Evolutionary conservation across 2,797 vertebrate genomes (phyloP).

Genomic region (Petrocephalus sullivani): DNA sequence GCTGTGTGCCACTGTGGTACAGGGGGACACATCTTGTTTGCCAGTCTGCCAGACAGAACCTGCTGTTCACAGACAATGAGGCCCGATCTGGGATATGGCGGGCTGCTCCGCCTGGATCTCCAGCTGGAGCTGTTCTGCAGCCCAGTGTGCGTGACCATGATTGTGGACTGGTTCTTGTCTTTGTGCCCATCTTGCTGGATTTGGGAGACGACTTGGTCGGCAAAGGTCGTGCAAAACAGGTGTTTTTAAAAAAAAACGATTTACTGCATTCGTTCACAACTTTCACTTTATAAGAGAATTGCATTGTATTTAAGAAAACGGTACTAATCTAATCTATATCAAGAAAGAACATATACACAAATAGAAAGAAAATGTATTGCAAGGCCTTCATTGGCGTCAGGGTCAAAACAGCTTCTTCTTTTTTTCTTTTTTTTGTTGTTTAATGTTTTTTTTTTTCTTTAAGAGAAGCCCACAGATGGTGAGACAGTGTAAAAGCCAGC

Average conservation of each 20-base stretch:
- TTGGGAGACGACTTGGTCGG: not conserved
- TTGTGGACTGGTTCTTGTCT: not conserved
- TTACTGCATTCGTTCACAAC: constrained; percentile 8
- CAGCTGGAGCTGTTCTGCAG: not conserved
- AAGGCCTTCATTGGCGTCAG: constrained; percentile 17
- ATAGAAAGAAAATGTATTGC: constrained; percentile 18
- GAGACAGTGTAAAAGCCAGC: not conserved
- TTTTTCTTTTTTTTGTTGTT: not conserved
- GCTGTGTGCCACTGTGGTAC: not conserved
- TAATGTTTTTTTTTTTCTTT: not conserved
- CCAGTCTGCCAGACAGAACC: not conserved
- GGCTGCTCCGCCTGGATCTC: not conserved
- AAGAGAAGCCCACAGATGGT: constrained; percentile 39
- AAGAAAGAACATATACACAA: constrained; percentile 3
- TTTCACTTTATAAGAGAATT: constrained; percentile 15
- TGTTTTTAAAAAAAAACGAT: not conserved
- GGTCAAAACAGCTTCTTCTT: constrained; percentile 12
- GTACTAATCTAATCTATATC: not conserved
- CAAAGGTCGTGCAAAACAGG: not conserved
- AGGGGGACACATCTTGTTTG: not conserved
- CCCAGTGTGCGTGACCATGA: not conserved
- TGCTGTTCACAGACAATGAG: not conserved
- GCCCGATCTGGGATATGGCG: not conserved
- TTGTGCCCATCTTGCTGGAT: not conserved
- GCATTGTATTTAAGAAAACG: not conserved